Percentiles rank a stretch among this genome's conserved stretches.
These are phyloP conservation scores for Semibalanus balanoides DNA, from an alignment of 1,140 invertebrate species.

Conservation along the genomic window DNA sequence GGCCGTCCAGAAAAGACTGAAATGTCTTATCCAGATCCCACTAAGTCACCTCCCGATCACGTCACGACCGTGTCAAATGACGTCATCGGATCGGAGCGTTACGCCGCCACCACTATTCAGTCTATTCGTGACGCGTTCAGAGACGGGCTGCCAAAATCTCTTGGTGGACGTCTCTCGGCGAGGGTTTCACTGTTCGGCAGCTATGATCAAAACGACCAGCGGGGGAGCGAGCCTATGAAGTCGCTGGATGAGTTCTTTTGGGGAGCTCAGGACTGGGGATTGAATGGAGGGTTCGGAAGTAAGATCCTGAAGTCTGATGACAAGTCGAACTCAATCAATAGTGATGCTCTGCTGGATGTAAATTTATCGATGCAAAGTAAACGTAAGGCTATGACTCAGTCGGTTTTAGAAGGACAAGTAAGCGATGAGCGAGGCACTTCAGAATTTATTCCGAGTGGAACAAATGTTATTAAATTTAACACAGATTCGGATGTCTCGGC, in stretches of 20 bases:
- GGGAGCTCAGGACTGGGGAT: no score
- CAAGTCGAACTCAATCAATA: neutral
- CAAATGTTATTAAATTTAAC: neutral
- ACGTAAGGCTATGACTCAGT: neutral
- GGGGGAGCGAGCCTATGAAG: neutral
- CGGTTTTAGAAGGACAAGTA: neutral
- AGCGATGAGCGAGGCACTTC: neutral
- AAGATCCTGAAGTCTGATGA: neutral
- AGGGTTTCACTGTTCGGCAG: neutral
- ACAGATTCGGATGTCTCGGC: neutral
- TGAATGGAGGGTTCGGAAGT: neutral
- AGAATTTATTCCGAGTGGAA: no score
- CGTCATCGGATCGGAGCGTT: no score
- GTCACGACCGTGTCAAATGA: no score
- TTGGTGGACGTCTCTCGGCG: neutral
- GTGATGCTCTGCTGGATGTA: neutral
- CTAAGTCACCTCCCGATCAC: neutral
- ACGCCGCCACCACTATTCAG: neutral
- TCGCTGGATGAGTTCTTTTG: neutral
- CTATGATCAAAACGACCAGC: no score
- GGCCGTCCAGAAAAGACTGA: no score
- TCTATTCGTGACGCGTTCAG: neutral
- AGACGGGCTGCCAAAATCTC: neutral
- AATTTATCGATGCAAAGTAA: no score
- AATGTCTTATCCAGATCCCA: neutral